Base-by-base conservation (phyloP, 2,113 vertebrate species). In the Gavia stellata region DNA sequence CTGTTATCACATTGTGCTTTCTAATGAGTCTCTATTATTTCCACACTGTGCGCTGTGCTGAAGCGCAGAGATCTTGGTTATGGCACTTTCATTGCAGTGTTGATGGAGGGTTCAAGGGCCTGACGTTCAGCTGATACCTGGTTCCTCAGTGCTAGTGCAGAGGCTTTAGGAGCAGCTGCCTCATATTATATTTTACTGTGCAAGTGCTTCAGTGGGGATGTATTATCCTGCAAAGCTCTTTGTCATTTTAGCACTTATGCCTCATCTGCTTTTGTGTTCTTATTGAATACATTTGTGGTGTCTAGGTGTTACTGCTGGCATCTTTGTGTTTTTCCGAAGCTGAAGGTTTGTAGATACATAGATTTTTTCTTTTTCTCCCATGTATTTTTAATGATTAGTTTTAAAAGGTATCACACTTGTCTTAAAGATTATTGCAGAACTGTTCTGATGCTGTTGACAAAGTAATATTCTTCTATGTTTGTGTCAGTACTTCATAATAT, bases 331-430 rank as follows among this genome's bases (percentile, higher is more conserved):
- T 97, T 89, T 95, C 45, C 68, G 49, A 93, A 83, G 66, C 84
- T 93, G 87, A 95, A 93, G 87, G 91, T 58, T 47, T 97, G 55
- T 94, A 93, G 72, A 81, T 84, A 75, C 0, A 50, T 7, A 12
- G 1, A 29, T n/a, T 53, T 90, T 93, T 28, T 31, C 36, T 49
- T 92, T 75, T 68, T 89, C n/a, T 92, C 49, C 79, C 42, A 44
- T 72, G n/a, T 89, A 61, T 77, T 96, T 97, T 78, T 90, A 93
- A 84, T 88, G 52, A 90, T 88, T 91, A 17, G 7, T 91, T 96
- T 96, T 86, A 72, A 93, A 94, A 88, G 56, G 75, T 94, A 88
- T 23, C 62, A 18, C 17, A 9, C 65, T 97, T 88, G 18, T 88
- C 36, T 93, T 63, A 95, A 97, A 94, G 77, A 94, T 66, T 79